Evolutionary conservation across 2,113 vertebrate species (phyloP).

Genomic region (Galeopterus variegatus): DNA sequence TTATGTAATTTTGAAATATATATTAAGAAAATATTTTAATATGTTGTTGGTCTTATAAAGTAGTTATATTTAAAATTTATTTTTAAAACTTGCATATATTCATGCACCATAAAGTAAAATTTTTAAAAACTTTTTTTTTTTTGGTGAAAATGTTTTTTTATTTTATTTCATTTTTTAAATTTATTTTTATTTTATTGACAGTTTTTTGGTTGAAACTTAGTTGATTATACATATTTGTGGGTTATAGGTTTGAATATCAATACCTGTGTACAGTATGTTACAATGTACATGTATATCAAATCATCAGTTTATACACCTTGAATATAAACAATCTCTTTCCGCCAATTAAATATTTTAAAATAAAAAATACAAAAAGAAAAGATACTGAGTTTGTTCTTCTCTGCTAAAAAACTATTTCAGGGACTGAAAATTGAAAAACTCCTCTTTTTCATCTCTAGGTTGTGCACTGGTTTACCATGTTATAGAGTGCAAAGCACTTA

Average conservation of each 20-base stretch:
- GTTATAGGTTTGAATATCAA: too few species aligned
- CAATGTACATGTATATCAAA: not conserved
- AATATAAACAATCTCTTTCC: not conserved
- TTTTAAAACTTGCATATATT: not conserved
- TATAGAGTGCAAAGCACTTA: not conserved
- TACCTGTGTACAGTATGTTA: not conserved
- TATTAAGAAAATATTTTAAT: not conserved
- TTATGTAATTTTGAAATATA: not conserved
- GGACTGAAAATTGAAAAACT: not conserved
- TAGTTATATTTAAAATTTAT: not conserved
- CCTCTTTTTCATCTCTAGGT: not conserved
- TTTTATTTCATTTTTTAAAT: too few species aligned
- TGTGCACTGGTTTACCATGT: not conserved
- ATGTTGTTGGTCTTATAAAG: not conserved
- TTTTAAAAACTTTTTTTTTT: not conserved
- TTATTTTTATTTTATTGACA: too few species aligned
- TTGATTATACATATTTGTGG: too few species aligned
- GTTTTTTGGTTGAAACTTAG: too few species aligned
- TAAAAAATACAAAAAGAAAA: not conserved
- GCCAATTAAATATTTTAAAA: not conserved
- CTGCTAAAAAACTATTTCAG: not conserved
- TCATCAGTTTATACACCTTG: not conserved
- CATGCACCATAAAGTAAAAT: not conserved
- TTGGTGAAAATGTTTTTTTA: too few species aligned
- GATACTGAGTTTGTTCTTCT: not conserved